These are phyloP conservation scores for Zapus hudsonius DNA, from an alignment of 2,113 vertebrate species.

Conservation along the genomic window DNA sequence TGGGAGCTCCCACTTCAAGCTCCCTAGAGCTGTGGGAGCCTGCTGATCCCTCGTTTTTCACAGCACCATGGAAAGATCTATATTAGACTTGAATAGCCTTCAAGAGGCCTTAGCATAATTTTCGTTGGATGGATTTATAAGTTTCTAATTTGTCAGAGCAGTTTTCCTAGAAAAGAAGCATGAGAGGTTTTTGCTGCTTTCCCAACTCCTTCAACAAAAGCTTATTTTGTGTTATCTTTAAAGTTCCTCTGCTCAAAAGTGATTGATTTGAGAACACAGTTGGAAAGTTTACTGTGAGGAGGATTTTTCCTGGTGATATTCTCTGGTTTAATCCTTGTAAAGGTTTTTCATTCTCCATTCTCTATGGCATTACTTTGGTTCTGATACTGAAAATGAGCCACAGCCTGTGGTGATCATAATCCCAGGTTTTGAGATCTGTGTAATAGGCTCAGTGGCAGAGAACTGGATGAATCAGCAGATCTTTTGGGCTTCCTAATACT, in stretches of 20 bases:
- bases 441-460: neutral
- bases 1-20: neutral
- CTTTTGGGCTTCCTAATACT: neutral
- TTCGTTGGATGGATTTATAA: conserved; percentile 34
- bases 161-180: neutral
- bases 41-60: conserved; percentile 46
- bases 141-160: conserved; percentile 54
- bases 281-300: conserved; percentile 6
- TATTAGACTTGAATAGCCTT: conserved; percentile 61
- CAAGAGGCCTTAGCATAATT: conserved; percentile 21
- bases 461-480: neutral
- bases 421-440: neutral
- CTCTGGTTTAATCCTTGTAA: neutral
- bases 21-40: conserved; percentile 13
- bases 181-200: neutral
- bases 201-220: conserved; percentile 10
- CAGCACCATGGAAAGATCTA: conserved; percentile 13
- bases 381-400: neutral
- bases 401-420: neutral
- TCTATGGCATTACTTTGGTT: neutral
- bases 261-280: conserved; percentile 30
- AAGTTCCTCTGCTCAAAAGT: conserved; percentile 28
- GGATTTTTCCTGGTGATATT: neutral
- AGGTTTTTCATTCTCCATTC: neutral
- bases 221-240: neutral